Conservation (phyloP, 2,888 invertebrate genomes). For the Julus scanicus region DNA sequence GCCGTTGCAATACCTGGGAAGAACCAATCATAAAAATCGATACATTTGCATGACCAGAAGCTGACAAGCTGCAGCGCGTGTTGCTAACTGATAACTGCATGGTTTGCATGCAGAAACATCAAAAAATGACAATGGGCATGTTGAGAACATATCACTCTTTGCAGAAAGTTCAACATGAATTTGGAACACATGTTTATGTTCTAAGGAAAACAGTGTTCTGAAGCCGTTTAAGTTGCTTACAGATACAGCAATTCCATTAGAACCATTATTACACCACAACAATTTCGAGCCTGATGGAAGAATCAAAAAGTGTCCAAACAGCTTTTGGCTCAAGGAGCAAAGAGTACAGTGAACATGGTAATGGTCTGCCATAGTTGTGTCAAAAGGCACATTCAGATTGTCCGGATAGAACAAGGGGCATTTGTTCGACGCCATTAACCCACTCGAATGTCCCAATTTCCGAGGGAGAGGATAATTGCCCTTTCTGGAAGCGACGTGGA, state of each 20-base stretch:
- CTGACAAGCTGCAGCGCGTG: background rate
- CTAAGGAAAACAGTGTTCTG: too few species aligned
- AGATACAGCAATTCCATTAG: too few species aligned
- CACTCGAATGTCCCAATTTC: background rate
- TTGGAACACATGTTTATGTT: too few species aligned
- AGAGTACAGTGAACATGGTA: background rate
- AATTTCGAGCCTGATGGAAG: background rate
- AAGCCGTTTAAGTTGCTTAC: too few species aligned
- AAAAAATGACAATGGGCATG: too few species aligned
- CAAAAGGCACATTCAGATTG: background rate
- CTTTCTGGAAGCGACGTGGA: background rate
- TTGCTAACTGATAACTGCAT: background rate
- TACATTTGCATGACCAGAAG: background rate
- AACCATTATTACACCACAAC: too few species aligned
- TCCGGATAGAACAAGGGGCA: constrained; percentile 5
- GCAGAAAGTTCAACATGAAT: too few species aligned
- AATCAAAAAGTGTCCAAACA: background rate
- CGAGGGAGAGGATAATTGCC: background rate
- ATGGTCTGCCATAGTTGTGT: background rate
- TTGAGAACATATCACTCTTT: too few species aligned
- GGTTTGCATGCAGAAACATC: too few species aligned
- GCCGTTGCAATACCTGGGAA: background rate
- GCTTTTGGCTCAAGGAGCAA: background rate
- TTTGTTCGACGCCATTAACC: constrained; percentile 37
- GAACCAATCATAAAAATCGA: background rate